Evolutionary conservation across 2,888 invertebrate genomes (phyloP), one percentile per base, ranked within the genome.

Genomic region (Tromatobia lineatoria): DNA sequence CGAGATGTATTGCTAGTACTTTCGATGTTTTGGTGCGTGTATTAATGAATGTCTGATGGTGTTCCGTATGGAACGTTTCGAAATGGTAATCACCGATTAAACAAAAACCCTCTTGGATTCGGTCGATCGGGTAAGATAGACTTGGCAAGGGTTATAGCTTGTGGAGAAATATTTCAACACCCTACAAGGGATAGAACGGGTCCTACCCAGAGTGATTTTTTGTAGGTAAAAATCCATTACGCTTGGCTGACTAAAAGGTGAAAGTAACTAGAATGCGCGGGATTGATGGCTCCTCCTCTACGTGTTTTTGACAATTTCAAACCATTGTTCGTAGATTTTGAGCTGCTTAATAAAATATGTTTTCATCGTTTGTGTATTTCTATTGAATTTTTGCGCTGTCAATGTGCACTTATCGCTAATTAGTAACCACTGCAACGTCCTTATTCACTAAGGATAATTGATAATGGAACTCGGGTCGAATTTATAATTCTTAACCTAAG

Each of bases 211-310:
- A 25, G 20, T 20, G 47, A 15, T 18, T 64, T 45, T 20, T 50
- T 50, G 50, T 38, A 47, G 52, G n/a, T n/a, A 47, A 42, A 64
- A 77, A 80, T 74, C 74, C 61, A 67, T 80, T 80, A 61, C 47
- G 80, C 74, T 18, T 25, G 59, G 50, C 38, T 25, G 59, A 38
- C 38, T n/a, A 52, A 29, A 29, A 73, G 80, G 80, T n/a, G 78
- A 86, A 85, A 85, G 80, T 82, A 78, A 84, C 71, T 83, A 81
- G 87, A 84, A 87, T 85, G 77, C 69, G 69, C 52, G 50, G 78
- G 80, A 85, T 85, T 78, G 85, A 82, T 75, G 80, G 74, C 84
- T 79, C 61, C 57, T 4, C 57, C 15, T 59, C 11, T 23, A n/a
- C 64, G 4, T 64, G 38, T 20, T 38, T 38, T 4, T 20, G 7